Conservation (phyloP, 2,797 vertebrate genomes). For the Morus bassanus region DNA sequence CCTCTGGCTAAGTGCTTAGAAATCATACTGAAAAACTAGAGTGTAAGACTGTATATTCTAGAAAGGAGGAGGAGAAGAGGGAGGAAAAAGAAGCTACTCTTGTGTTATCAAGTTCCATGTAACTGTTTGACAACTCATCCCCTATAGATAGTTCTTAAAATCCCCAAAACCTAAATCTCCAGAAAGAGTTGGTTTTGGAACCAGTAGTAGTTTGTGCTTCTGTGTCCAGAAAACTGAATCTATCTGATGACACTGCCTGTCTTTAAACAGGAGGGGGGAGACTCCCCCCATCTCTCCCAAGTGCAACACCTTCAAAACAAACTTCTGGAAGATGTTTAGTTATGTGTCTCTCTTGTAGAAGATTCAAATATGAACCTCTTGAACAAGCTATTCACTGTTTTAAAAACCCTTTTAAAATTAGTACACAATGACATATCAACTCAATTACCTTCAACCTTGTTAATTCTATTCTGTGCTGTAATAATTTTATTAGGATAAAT, state of each 20-base stretch:
- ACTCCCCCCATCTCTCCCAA: rapidly evolving
- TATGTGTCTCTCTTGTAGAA: not conserved
- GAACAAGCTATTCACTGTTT: not conserved
- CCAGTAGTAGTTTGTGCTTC: not conserved
- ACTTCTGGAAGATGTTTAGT: not conserved
- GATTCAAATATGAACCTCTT: not conserved
- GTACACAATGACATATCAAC: not conserved
- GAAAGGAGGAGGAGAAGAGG: not conserved
- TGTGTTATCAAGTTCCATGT: not conserved
- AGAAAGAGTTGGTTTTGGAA: not conserved
- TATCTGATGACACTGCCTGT: not conserved
- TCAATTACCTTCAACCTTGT: conserved; percentile 58
- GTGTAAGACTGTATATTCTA: not conserved
- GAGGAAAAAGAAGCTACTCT: not conserved
- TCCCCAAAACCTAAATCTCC: not conserved
- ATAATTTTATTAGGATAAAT: conserved; percentile 65
- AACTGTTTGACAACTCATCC: not conserved
- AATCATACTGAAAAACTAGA: not conserved
- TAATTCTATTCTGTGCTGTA: conserved; percentile 48
- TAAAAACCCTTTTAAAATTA: conserved; percentile 48
- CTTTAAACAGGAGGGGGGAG: not conserved
- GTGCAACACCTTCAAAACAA: not conserved
- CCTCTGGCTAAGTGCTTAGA: not conserved
- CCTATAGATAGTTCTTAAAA: not conserved
- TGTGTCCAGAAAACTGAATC: not conserved